These are phyloP conservation scores for Clarias pachynema DNA, from an alignment of 2,797 vertebrate species.

Conservation along the genomic window DNA sequence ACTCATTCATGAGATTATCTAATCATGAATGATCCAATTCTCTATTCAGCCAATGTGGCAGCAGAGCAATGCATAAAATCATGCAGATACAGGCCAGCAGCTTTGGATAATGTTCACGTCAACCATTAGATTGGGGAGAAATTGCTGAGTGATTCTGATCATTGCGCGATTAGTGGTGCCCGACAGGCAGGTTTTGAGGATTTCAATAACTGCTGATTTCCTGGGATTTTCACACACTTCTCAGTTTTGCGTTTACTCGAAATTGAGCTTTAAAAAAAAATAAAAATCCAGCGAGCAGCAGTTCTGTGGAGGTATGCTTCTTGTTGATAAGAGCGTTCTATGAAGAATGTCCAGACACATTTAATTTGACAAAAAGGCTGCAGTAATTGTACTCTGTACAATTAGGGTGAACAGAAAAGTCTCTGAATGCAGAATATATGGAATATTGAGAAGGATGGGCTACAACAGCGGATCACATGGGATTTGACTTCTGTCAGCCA, in stretches of 20 bases:
- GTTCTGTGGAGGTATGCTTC: neutral
- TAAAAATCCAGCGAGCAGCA: neutral
- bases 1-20: neutral
- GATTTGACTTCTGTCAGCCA: neutral
- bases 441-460: neutral
- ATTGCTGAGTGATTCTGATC: neutral
- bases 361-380: neutral
- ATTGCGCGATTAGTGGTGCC: neutral
- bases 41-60: neutral
- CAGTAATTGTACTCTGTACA: neutral
- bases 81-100: neutral
- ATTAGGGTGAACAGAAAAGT: neutral
- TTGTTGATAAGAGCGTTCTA: neutral
- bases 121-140: neutral
- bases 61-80: neutral
- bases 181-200: neutral
- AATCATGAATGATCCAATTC: neutral
- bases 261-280: neutral
- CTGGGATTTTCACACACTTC: neutral
- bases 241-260: neutral
- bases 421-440: neutral
- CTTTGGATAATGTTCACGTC: neutral
- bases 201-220: neutral
- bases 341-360: neutral
- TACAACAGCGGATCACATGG: neutral